Percentiles rank a stretch among this genome's conserved stretches.
Conservation (phyloP, 2,888 invertebrate genomes). For the Diplolepis rosae region DNA sequence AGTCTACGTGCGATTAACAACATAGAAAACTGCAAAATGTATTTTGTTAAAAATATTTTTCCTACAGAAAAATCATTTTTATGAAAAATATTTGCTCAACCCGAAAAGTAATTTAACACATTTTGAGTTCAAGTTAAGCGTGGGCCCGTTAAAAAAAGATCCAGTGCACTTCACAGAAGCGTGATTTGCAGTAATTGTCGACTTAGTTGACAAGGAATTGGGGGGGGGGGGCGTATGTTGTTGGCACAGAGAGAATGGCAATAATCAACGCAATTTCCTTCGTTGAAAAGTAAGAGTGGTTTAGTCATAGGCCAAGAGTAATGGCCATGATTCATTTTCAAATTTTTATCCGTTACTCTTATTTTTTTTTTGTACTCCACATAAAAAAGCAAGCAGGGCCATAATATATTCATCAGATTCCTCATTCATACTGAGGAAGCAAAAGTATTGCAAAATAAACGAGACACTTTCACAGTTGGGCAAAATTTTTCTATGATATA, state of each 20-base stretch:
- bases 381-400: not conserved
- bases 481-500: not conserved
- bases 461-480: not conserved
- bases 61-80: too few species aligned
- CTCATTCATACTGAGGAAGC: not conserved
- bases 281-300: slow-evolving; percentile 30
- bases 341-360: not conserved
- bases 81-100: too few species aligned
- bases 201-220: slow-evolving; percentile 4
- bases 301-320: slow-evolving; percentile 7
- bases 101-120: not conserved
- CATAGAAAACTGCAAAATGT: too few species aligned
- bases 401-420: not conserved
- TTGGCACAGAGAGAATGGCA: slow-evolving; percentile 24
- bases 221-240: slow-evolving; percentile 15
- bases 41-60: too few species aligned
- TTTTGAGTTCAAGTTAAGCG: not conserved
- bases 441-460: not conserved
- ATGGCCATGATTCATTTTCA: slow-evolving; percentile 27
- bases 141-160: not conserved
- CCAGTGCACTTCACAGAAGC: not conserved
- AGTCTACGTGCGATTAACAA: too few species aligned
- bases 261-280: slow-evolving; percentile 26
- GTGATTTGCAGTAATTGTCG: slow-evolving; percentile 18
- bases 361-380: not conserved